Conservation (phyloP, 2,113 vertebrate genomes). For the Leptobrachium leishanense region DNA sequence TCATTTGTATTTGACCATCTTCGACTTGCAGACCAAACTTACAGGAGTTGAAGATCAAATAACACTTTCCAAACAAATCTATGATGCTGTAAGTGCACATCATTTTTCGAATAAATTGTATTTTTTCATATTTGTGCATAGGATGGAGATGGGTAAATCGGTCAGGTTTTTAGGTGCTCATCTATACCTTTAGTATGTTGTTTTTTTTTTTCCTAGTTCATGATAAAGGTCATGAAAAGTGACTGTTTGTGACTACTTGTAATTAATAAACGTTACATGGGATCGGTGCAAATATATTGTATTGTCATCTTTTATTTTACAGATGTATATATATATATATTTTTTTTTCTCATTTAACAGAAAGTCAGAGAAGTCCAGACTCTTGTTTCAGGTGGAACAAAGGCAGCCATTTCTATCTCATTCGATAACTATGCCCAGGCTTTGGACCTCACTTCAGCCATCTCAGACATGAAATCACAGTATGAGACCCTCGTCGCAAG, state of each 20-base stretch:
- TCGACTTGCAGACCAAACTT: conserved; percentile 61
- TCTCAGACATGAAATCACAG: conserved; percentile 58
- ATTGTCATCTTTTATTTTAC: too few species aligned
- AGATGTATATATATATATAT: too few species aligned
- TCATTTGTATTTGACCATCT: conserved; percentile 59
- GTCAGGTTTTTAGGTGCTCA: too few species aligned
- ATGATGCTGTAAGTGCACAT: conserved; percentile 58
- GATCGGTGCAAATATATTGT: too few species aligned
- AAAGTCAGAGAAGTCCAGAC: conserved; percentile 64
- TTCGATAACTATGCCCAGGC: conserved; percentile 62
- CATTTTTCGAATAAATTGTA: too few species aligned
- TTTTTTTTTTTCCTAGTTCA: too few species aligned
- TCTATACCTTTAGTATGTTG: too few species aligned
- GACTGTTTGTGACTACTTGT: too few species aligned
- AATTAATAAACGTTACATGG: too few species aligned
- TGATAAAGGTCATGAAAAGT: too few species aligned
- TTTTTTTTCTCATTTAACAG: conserved; percentile 34
- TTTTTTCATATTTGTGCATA: too few species aligned
- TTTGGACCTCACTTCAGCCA: conserved; percentile 57
- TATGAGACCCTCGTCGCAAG: conserved; percentile 59
- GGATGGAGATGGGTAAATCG: too few species aligned
- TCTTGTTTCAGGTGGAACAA: conserved; percentile 57
- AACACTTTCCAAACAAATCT: conserved; percentile 63
- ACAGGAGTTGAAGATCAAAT: conserved; percentile 61
- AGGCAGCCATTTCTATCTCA: conserved; percentile 63